These are phyloP conservation scores for Thymelicus acteon DNA, from an alignment of 2,888 invertebrate species.

Conservation along the genomic window DNA sequence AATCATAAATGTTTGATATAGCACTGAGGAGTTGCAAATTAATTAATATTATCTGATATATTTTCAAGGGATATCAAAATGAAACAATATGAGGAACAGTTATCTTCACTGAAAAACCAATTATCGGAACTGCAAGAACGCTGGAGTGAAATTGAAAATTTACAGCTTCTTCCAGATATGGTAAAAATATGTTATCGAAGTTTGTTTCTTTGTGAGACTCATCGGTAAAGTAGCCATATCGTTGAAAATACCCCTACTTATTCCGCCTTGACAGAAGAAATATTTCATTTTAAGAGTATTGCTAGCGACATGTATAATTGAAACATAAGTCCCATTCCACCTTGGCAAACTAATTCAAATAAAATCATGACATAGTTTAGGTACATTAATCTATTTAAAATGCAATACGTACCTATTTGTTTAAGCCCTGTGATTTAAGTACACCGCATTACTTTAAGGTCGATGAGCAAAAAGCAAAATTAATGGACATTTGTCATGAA, in stretches of 20 bases:
- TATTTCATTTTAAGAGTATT: too few relatives aligned
- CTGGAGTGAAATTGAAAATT: slow-evolving; percentile 66
- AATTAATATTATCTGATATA: neutral
- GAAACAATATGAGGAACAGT: slow-evolving; percentile 64
- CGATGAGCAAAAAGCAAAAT: slow-evolving; percentile 60
- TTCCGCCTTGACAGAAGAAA: too few relatives aligned
- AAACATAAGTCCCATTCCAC: too few relatives aligned
- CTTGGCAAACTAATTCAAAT: too few relatives aligned
- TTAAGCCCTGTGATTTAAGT: slow-evolving; percentile 23
- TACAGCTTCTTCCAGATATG: slow-evolving; percentile 63
- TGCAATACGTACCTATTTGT: slow-evolving; percentile 11
- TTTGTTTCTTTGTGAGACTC: too few relatives aligned
- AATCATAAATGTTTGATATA: neutral
- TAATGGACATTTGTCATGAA: slow-evolving; percentile 57
- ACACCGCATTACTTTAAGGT: slow-evolving; percentile 51
- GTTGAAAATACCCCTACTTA: too few relatives aligned
- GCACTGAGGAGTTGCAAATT: neutral
- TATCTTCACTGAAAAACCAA: slow-evolving; percentile 61
- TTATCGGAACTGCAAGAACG: slow-evolving; percentile 64
- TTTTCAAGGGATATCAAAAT: slow-evolving; percentile 66
- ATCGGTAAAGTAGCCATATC: too few relatives aligned
- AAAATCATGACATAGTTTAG: too few relatives aligned
- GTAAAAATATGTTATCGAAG: slow-evolving; percentile 47
- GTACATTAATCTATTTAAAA: neutral
- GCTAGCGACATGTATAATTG: too few relatives aligned